Percentiles rank a stretch among this genome's conserved stretches.
Conservation (phyloP, 2,113 vertebrate genomes). For the Calypte anna region DNA sequence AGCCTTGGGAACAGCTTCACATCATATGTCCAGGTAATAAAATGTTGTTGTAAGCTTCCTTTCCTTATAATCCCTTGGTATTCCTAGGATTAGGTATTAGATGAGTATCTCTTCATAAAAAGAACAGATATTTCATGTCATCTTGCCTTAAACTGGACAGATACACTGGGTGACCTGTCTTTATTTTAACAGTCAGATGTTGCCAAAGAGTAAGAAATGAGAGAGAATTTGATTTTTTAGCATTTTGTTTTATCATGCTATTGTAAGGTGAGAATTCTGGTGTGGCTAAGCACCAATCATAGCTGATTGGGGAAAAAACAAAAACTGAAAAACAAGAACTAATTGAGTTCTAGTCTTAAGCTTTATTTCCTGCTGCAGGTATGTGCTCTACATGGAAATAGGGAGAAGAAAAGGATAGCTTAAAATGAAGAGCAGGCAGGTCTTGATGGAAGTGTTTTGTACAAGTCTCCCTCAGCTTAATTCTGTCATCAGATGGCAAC, state of each 20-base stretch:
- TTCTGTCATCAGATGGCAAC: neutral
- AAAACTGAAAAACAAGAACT: neutral
- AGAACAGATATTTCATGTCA: neutral
- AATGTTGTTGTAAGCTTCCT: neutral
- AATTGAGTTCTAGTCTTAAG: neutral
- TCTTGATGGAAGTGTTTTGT: neutral
- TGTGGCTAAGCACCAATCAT: neutral
- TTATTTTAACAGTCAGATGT: neutral
- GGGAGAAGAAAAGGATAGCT: neutral
- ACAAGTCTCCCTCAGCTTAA: neutral
- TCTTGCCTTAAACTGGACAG: neutral
- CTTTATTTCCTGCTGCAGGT: neutral
- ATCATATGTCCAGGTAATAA: slow-evolving; percentile 97
- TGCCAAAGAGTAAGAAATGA: neutral
- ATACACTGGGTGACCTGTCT: neutral
- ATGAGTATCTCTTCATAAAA: neutral
- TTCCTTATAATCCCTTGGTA: neutral
- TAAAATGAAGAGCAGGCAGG: rapidly evolving
- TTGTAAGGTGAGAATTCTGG: neutral
- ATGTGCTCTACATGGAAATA: neutral
- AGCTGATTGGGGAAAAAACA: neutral
- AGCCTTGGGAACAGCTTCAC: slow-evolving; percentile 94
- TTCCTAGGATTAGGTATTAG: neutral
- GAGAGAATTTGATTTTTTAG: neutral
- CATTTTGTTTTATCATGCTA: neutral